A percentile compares a stretch with the other conserved stretches of the same genome.
phyloP scores from a whole-genome alignment of 2,888 invertebrate species.

The Drosophila mercatorum region DNA sequence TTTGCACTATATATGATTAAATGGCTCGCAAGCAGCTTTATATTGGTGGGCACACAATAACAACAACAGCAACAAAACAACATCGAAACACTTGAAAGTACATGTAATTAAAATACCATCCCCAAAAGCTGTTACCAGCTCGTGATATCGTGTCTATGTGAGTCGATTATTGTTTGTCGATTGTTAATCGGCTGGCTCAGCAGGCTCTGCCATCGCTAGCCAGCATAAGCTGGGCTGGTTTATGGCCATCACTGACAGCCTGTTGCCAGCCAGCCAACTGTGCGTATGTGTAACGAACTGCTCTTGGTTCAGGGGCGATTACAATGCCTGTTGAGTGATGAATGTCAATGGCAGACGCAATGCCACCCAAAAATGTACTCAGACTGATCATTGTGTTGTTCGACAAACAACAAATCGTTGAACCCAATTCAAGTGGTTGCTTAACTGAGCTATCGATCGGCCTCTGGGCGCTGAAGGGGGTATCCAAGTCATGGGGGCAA shows the following conservation, averaged over 20 bases:
- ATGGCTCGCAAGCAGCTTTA: conserved; percentile 25
- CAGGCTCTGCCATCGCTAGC: conserved; percentile 5
- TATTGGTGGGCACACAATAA: conserved; percentile 20
- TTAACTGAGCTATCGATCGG: neutral
- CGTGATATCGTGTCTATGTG: conserved; percentile 6
- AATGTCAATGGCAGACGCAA: conserved; percentile 38
- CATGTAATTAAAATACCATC: conserved; percentile 66
- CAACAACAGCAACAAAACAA: conserved; percentile 14
- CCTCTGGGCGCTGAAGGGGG: conserved; percentile 3
- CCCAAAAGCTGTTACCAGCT: conserved; percentile 31
- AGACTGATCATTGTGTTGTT: conserved; percentile 13
- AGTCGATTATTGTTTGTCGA: conserved; percentile 1
- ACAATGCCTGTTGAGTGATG: conserved; percentile 9
- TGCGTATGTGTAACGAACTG: conserved; percentile 21
- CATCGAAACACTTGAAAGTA: conserved; percentile 46
- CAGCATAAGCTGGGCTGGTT: neutral
- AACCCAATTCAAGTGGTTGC: conserved; percentile 37
- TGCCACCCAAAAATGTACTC: conserved; percentile 23
- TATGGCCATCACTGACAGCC: conserved; percentile 6
- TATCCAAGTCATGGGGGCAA: conserved; percentile 44
- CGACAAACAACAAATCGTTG: conserved; percentile 48
- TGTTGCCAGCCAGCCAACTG: conserved; percentile 24
- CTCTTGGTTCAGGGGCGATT: conserved; percentile 60
- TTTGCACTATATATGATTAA: conserved; percentile 23
- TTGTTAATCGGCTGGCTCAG: neutral